These are phyloP conservation scores for Plebejus melissa DNA, from an alignment of 2,888 invertebrate genomes.

Conservation along the genomic window DNA sequence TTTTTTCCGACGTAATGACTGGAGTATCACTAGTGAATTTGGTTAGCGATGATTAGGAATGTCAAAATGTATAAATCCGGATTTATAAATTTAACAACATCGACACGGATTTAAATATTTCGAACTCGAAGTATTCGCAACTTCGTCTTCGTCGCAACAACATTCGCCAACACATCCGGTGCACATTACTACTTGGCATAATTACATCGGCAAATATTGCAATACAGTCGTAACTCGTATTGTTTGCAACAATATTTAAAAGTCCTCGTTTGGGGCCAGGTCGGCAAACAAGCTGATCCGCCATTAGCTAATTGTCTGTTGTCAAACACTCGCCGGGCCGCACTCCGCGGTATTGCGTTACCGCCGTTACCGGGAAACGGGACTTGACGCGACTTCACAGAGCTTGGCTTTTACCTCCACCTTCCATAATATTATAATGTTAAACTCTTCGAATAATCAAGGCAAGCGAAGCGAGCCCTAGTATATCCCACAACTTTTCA, in stretches of 20 bases:
- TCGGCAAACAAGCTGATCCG: conserved; percentile 25
- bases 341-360: conserved; percentile 42
- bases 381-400: background rate
- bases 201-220: no score
- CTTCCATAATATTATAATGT: no score
- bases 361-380: conserved; percentile 6
- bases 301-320: conserved; percentile 25
- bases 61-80: no score
- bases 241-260: background rate
- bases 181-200: background rate
- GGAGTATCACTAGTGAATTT: no score
- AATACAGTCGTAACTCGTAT: background rate
- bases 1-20: no score
- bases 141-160: background rate
- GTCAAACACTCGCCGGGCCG: conserved; percentile 36
- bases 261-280: background rate
- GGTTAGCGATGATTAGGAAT: no score
- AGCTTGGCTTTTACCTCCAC: no score
- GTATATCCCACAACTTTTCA: no score
- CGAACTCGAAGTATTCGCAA: background rate
- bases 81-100: no score
- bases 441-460: no score
- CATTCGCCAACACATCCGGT: background rate
- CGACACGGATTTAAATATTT: background rate
- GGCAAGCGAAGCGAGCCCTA: no score